phyloP scores from a whole-genome alignment of 1,140 invertebrate species.

The Saccostrea cuccullata region DNA sequence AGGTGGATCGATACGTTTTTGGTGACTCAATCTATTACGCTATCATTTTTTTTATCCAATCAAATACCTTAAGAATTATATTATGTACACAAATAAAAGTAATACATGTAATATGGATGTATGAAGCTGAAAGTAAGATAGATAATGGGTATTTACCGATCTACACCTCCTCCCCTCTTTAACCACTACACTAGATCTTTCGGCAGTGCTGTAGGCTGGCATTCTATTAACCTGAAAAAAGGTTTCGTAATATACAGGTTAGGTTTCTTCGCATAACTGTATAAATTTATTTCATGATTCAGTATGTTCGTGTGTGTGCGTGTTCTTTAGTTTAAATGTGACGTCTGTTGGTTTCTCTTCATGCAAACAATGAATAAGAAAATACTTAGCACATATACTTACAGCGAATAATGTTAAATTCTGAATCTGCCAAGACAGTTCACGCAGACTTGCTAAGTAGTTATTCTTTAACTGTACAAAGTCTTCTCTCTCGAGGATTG shows the following conservation, averaged over 20 bases:
- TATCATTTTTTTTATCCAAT: not conserved
- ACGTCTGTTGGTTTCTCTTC: not conserved
- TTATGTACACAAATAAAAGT: not conserved
- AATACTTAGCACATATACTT: not conserved
- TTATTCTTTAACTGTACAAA: constrained; percentile 4
- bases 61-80: too few relatives aligned
- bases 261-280: not conserved
- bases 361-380: not conserved
- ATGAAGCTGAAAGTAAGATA: not conserved
- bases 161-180: not conserved
- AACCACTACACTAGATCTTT: not conserved
- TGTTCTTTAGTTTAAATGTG: not conserved
- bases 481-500: not conserved
- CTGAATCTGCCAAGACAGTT: constrained; percentile 1
- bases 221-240: not conserved
- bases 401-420: not conserved
- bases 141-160: not conserved
- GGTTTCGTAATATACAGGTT: not conserved
- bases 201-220: not conserved
- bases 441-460: not conserved
- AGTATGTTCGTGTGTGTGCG: not conserved
- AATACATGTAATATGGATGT: not conserved
- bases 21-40: too few relatives aligned
- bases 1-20: too few relatives aligned
- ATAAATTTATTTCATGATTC: not conserved